Base-by-base conservation (phyloP, 2,888 invertebrate genomes). In the Gryllus longicercus region DNA sequence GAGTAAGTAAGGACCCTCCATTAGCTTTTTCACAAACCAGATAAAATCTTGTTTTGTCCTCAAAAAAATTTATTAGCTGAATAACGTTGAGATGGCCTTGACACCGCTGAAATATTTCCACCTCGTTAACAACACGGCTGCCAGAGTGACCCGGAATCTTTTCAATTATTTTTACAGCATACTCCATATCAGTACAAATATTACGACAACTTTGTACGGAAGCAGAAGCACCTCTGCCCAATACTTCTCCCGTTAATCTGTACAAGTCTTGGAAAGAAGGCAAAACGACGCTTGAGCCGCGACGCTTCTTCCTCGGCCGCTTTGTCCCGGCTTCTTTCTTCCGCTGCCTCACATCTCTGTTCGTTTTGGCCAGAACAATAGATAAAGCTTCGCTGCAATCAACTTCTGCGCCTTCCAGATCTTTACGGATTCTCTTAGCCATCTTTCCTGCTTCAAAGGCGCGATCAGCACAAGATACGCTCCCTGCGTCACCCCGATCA, bases 101-200 rank as follows among this genome's bases (percentile, higher is more conserved):
- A 89, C 98, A 99, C 89, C 97, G 95, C 89, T 98, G 96, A 92
- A 99, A 98, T 84, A 97, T 98, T 90, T 99, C 98, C 86, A 99
- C 98, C 89, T 99, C 99, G 85, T 97, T 96, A 91, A 98, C 96
- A 85, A 99, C 96, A 86, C 98, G 92, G 86, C 94, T 95, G 85
- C 98, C 93, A 85, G 96, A 96, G 89, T 97, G 97, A 83, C 96
- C 96, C 84, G 96, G 96, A 86, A 95, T 95, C 88, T 98, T 98
- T 88, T 96, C 96, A 86, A 98, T 97, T 86, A 97, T 95, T 91
- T 99, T 99, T 83, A 99, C 99, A 82, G 99, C 99, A 88, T 94
- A 98, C 89, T 98, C 98, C 87, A 94, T 91, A 84, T 95, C 95
- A 83, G 96, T 97, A 89, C 94, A 94, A 85, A 95, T 93, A 87